A percentile compares a stretch with the other conserved stretches of the same genome.
phyloP scores from a whole-genome alignment of 2,888 invertebrate genomes.

The Drosophila kokeensis region DNA sequence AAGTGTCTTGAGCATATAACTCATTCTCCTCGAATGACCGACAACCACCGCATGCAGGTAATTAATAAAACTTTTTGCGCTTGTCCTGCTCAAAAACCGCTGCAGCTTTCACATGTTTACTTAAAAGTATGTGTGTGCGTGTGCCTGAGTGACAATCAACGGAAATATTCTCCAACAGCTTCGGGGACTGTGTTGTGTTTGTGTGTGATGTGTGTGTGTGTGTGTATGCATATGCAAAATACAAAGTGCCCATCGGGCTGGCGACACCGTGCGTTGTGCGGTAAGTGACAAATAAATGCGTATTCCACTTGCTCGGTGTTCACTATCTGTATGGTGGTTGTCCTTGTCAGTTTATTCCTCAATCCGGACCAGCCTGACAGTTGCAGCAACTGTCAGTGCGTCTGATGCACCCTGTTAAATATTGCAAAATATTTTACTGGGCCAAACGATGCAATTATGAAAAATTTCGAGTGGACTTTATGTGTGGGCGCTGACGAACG shows the following conservation, averaged over 20 bases:
- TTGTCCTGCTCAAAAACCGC: slow-evolving; percentile 57
- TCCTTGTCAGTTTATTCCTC: slow-evolving; percentile 56
- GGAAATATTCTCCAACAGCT: slow-evolving; percentile 64
- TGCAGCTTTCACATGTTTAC: slow-evolving; percentile 37
- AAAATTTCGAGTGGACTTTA: slow-evolving; percentile 56
- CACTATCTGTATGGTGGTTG: slow-evolving; percentile 47
- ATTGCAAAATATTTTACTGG: slow-evolving; percentile 71
- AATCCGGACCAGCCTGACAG: slow-evolving; percentile 59
- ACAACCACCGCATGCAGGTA: slow-evolving; percentile 73
- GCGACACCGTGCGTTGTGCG: slow-evolving; percentile 46
- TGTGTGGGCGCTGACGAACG: slow-evolving; percentile 22
- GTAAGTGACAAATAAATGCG: slow-evolving; percentile 81
- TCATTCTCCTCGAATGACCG: slow-evolving; percentile 57
- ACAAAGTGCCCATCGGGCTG: slow-evolving; percentile 69
- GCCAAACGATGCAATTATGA: slow-evolving; percentile 72
- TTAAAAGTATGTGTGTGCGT: slow-evolving; percentile 9
- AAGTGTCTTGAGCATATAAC: slow-evolving; percentile 69
- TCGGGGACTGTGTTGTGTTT: slow-evolving; percentile 14
- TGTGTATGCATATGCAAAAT: slow-evolving; percentile 64
- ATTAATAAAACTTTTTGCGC: slow-evolving; percentile 74
- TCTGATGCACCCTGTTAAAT: slow-evolving; percentile 58
- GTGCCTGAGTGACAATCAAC: slow-evolving; percentile 61
- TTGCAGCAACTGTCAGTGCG: slow-evolving; percentile 37
- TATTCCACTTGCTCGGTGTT: slow-evolving; percentile 67
- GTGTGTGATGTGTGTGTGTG: slow-evolving; percentile 8